Evolutionary conservation across 1,140 invertebrate species (phyloP).

Genomic region (Macrocentrus cingulum): DNA sequence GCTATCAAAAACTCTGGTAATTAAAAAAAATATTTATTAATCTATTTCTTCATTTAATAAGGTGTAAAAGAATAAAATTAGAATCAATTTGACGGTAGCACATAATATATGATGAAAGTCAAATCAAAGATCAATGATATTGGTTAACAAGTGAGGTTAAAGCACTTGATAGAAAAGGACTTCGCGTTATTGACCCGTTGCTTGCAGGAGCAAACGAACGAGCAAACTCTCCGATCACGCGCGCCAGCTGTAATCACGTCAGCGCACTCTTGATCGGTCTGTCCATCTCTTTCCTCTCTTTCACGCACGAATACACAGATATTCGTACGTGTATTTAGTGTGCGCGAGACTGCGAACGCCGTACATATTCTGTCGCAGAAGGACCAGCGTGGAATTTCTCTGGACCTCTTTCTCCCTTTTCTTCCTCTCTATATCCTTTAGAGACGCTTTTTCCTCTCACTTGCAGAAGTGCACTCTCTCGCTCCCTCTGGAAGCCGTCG

Average conservation of each 20-base stretch:
- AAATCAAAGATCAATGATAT: too few species aligned
- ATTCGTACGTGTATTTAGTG: too few species aligned
- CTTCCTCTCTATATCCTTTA: neutral
- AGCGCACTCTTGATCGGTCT: constrained; percentile 46
- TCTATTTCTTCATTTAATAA: neutral
- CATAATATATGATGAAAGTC: too few species aligned
- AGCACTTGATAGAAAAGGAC: too few species aligned
- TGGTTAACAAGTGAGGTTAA: too few species aligned
- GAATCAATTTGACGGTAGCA: too few species aligned
- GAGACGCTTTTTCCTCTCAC: neutral
- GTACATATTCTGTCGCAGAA: constrained; percentile 7
- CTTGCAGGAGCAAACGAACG: constrained; percentile 36
- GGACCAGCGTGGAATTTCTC: constrained; percentile 34
- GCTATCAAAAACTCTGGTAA: neutral
- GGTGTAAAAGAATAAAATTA: neutral
- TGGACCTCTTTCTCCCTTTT: constrained; percentile 19
- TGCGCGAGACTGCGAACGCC: too few species aligned
- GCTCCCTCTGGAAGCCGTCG: constrained; percentile 42
- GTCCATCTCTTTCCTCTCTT: constrained; percentile 34
- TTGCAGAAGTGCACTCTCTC: too few species aligned
- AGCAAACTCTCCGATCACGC: constrained; percentile 51
- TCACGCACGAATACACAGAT: constrained; percentile 10
- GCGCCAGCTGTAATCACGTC: constrained; percentile 52
- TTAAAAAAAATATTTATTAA: neutral
- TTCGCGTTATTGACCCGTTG: constrained; percentile 10